Evolutionary conservation across 2,113 vertebrate genomes (phyloP).

Genomic region (Scomber scombrus): DNA sequence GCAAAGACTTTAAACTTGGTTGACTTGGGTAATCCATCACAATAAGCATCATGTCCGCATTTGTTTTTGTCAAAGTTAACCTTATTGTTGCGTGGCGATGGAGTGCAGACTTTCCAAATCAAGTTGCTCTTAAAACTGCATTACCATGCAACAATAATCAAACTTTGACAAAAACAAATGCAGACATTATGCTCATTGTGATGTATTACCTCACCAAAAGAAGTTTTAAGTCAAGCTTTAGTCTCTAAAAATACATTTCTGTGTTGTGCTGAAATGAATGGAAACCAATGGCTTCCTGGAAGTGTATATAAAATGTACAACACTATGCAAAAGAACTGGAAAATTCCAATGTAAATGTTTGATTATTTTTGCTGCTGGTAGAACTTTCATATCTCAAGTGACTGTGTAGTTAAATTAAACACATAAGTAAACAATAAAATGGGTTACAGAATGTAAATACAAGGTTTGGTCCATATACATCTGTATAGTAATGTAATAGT

Average conservation of each 20-base stretch:
- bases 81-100: conserved; percentile 34
- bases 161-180: conserved; percentile 57
- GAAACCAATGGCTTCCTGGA: background rate
- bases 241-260: conserved; percentile 17
- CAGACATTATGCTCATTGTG: conserved; percentile 59
- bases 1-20: conserved; percentile 60
- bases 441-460: no score
- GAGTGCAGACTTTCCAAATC: conserved; percentile 41
- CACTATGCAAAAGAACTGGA: background rate
- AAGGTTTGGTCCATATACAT: no score
- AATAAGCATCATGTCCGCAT: conserved; percentile 61
- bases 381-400: background rate
- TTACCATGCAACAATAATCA: conserved; percentile 55
- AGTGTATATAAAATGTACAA: conserved; percentile 1
- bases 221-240: conserved; percentile 5
- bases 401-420: no score
- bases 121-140: conserved; percentile 47
- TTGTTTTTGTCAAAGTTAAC: conserved; percentile 64
- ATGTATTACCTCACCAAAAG: conserved; percentile 41
- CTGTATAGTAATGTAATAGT: no score
- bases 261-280: background rate
- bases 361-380: background rate
- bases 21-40: conserved; percentile 67
- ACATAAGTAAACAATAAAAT: background rate
- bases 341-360: background rate